A percentile compares a stretch with the other conserved stretches of the same genome.
Conservation (phyloP, 2,113 vertebrate species). For the Perca schrenkii region DNA sequence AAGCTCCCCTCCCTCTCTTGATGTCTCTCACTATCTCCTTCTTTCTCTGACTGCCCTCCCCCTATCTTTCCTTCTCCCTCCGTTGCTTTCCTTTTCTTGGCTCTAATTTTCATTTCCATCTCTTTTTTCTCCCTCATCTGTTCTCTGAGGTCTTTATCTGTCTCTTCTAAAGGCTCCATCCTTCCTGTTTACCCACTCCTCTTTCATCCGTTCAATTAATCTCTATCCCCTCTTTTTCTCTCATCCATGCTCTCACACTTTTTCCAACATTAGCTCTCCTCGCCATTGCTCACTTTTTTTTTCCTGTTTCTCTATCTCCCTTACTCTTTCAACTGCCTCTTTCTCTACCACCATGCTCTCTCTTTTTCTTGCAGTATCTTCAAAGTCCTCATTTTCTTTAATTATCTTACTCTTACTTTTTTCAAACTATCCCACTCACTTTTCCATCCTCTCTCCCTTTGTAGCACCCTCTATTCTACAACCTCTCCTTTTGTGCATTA, state of each 20-base stretch:
- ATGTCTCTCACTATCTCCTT: constrained; percentile 53
- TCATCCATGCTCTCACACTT: constrained; percentile 50
- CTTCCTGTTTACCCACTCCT: constrained; percentile 78
- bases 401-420: constrained; percentile 44
- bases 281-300: constrained; percentile 16
- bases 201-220: constrained; percentile 76
- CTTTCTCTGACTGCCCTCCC: constrained; percentile 6
- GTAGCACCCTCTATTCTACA: constrained; percentile 15
- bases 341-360: neutral
- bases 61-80: constrained; percentile 34
- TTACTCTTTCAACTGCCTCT: neutral
- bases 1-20: constrained; percentile 64
- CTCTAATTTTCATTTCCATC: constrained; percentile 62
- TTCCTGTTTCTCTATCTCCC: neutral
- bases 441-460: constrained; percentile 29
- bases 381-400: constrained; percentile 39
- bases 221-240: constrained; percentile 61
- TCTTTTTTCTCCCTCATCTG: constrained; percentile 32
- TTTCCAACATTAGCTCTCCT: constrained; percentile 36
- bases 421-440: constrained; percentile 43
- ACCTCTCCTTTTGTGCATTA: constrained; percentile 22
- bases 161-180: constrained; percentile 65
- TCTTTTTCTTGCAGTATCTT: constrained; percentile 33
- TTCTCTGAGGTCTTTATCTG: constrained; percentile 76
- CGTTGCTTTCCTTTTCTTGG: constrained; percentile 60